Conservation (phyloP, 92 coral and sea anemone genomes). For the Palythoa heliodiscus region DNA sequence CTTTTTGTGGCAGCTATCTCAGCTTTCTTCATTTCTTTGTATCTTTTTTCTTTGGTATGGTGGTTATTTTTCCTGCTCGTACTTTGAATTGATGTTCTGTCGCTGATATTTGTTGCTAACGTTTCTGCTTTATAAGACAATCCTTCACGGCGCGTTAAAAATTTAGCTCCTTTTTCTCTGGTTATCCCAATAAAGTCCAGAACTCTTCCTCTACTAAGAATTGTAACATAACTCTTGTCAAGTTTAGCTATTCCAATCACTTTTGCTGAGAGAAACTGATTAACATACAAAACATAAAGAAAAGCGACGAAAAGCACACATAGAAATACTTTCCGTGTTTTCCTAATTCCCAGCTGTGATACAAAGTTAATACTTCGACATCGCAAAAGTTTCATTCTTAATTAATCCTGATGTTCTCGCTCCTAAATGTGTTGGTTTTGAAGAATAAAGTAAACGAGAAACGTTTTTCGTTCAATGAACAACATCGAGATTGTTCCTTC, state of each 20-base stretch:
- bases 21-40: not conserved
- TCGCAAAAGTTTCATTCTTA: slow-evolving; percentile 21
- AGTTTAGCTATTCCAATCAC: slow-evolving; percentile 5
- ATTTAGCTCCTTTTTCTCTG: not conserved
- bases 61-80: not conserved
- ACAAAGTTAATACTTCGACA: not conserved
- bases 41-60: not conserved
- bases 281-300: not conserved
- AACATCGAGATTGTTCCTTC: not conserved
- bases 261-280: not conserved
- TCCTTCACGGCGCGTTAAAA: not conserved
- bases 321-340: not conserved
- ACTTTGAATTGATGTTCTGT: not conserved
- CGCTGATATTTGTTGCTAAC: not conserved
- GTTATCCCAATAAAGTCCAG: not conserved
- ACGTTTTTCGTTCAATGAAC: not conserved
- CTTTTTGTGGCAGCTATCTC: not conserved
- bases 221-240: not conserved
- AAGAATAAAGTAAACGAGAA: not conserved
- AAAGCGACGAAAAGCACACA: not conserved
- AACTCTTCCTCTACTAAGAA: not conserved
- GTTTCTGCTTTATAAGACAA: not conserved
- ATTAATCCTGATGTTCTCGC: not conserved
- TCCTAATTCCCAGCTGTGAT: not conserved
- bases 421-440: slow-evolving; percentile 6